phyloP scores from a whole-genome alignment of 1,140 invertebrate genomes.

The Cyclargus thomasi region DNA sequence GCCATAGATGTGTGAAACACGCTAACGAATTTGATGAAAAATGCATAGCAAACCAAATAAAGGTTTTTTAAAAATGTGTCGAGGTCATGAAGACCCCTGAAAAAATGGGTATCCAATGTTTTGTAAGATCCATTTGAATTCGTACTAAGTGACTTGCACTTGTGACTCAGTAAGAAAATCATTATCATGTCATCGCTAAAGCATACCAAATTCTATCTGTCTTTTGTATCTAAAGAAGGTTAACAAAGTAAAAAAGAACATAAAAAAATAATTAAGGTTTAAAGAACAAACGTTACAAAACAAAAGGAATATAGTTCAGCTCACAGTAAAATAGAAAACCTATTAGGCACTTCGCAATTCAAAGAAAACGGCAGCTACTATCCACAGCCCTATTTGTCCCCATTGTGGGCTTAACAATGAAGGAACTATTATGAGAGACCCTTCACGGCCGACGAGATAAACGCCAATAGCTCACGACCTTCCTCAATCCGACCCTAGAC shows the following conservation, averaged over 20 bases:
- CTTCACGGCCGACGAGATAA: background rate
- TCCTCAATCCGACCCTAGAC: background rate
- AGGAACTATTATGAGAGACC: background rate
- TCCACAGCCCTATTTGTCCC: background rate
- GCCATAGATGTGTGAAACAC: background rate
- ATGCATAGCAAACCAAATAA: background rate
- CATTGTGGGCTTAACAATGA: background rate
- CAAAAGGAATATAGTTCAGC: too few relatives aligned
- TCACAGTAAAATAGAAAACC: background rate
- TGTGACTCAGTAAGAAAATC: background rate
- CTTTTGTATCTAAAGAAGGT: too few relatives aligned
- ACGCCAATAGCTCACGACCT: background rate
- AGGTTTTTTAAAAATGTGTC: background rate
- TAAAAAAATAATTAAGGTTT: too few relatives aligned
- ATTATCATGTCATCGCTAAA: too few relatives aligned
- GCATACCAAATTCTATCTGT: too few relatives aligned
- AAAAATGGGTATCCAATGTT: background rate
- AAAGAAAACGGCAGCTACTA: background rate
- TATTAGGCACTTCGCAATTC: background rate
- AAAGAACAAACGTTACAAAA: too few relatives aligned
- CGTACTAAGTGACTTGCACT: background rate
- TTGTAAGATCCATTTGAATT: background rate
- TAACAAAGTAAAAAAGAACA: too few relatives aligned
- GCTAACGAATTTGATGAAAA: background rate
- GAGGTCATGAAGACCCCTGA: background rate